Conservation (phyloP, 2,797 vertebrate genomes). For the Cossypha polioptera region DNA sequence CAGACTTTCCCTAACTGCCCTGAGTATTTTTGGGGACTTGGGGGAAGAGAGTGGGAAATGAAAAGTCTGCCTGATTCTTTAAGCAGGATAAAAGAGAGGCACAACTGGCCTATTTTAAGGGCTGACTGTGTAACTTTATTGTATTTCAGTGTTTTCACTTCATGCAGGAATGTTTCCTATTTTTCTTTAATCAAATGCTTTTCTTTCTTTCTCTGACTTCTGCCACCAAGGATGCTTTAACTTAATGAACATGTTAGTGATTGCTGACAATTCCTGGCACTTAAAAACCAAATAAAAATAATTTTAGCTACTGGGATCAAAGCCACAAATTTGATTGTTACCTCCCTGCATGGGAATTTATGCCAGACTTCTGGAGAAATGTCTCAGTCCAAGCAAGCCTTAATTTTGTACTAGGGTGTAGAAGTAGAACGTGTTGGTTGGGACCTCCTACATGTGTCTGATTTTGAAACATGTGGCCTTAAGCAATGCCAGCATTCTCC, state of each 20-base stretch:
- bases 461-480: neutral
- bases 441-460: fast-evolving
- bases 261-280: neutral
- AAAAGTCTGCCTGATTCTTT: neutral
- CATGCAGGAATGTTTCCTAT: neutral
- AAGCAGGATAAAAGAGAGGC: neutral
- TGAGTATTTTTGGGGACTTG: neutral
- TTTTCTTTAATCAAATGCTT: neutral
- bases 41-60: neutral
- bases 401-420: neutral
- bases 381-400: neutral
- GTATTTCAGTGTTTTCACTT: neutral
- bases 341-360: neutral
- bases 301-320: neutral
- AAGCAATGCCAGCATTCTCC: neutral
- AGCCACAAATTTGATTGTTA: neutral
- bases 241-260: neutral
- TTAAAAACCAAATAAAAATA: neutral
- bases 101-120: neutral
- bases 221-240: neutral
- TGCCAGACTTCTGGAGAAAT: neutral
- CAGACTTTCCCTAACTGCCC: neutral
- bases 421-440: neutral
- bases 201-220: neutral
- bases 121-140: neutral